These are phyloP conservation scores for Chloroclystis v-ata DNA, from an alignment of 2,888 invertebrate genomes.

Conservation along the genomic window DNA sequence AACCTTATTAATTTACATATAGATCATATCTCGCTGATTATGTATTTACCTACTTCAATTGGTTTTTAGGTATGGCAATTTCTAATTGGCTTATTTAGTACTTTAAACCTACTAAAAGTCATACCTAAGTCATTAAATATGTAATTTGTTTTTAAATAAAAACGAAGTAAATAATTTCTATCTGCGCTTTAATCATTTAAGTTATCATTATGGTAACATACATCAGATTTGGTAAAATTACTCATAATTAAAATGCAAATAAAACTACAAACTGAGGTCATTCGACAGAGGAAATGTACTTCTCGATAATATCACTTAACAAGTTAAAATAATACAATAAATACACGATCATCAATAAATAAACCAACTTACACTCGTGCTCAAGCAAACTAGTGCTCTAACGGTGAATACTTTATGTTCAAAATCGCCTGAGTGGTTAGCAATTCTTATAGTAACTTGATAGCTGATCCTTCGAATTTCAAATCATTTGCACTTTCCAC, in stretches of 20 bases:
- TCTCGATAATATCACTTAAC: slow-evolving; percentile 49
- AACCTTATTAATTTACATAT: too few relatives aligned
- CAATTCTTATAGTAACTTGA: slow-evolving; percentile 7
- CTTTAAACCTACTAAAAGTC: too few relatives aligned
- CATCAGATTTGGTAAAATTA: slow-evolving; percentile 10
- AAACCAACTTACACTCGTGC: slow-evolving; percentile 22
- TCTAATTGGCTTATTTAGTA: too few relatives aligned
- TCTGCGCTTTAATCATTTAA: slow-evolving; percentile 16
- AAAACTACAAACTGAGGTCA: slow-evolving; percentile 35
- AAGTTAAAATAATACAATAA: slow-evolving; percentile 59
- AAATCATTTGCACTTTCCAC: slow-evolving; percentile 16
- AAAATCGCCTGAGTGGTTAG: neutral
- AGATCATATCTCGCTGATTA: too few relatives aligned
- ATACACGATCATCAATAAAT: slow-evolving; percentile 39
- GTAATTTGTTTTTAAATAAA: neutral
- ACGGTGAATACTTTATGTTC: slow-evolving; percentile 22
- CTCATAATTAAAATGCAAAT: slow-evolving; percentile 25
- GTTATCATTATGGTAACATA: slow-evolving; percentile 3
- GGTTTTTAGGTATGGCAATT: too few relatives aligned
- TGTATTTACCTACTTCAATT: too few relatives aligned
- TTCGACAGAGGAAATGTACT: slow-evolving; percentile 33
- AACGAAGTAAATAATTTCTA: neutral
- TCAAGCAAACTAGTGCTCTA: slow-evolving; percentile 20
- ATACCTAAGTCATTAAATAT: too few relatives aligned
- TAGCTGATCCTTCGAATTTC: neutral